Evolutionary conservation across 2,888 invertebrate genomes (phyloP), one percentile per base, ranked within the genome.

Genomic region (Allygus modestus): DNA sequence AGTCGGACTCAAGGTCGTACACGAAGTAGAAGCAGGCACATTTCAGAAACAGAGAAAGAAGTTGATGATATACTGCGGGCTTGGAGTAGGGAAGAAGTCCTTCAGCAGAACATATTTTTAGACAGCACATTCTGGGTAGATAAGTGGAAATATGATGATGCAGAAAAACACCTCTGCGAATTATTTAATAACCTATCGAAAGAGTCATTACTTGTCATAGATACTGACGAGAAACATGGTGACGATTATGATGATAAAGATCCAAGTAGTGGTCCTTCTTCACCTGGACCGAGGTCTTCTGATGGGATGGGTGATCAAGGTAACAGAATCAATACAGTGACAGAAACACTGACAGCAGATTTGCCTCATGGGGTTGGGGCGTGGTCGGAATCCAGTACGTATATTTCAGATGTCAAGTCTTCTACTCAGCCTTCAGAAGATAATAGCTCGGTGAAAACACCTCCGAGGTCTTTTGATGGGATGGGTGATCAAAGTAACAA

Each of bases 321-420:
- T 11, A 71, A 65, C 15, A 77, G 82, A 12, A 15, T 26, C 11
- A 20, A 54, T 54, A n/a, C 26, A 20, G 31, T 54, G 33, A 54
- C 51, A 11, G 71, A 69, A 82, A 85, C 86, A 17, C 93, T 94
- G 89, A 93, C 94, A 77, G 94, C 95, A 89, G 95, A 95, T 90
- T 91, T 96, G 87, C 96, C 96, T 7, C 95, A 95, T 86, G 96
- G 96, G 83, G 93, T 96, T 88, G 95, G 95, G 90, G 94, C 95
- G 89, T 96, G 96, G 96, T 94, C 93, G 89, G 96, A 95, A 89
- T 93, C 95, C 89, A 96, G 95, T 89, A 96, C 96, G 79, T 96
- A 96, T 89, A 91, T 96, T 88, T 81, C 86, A 71, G 73, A 71
- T 28, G 81, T 75, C 37, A 81, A 82, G 17, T 41, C 84, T 54